phyloP scores from a whole-genome alignment of 2,797 vertebrate genomes.

The Otolemur crassicaudatus region DNA sequence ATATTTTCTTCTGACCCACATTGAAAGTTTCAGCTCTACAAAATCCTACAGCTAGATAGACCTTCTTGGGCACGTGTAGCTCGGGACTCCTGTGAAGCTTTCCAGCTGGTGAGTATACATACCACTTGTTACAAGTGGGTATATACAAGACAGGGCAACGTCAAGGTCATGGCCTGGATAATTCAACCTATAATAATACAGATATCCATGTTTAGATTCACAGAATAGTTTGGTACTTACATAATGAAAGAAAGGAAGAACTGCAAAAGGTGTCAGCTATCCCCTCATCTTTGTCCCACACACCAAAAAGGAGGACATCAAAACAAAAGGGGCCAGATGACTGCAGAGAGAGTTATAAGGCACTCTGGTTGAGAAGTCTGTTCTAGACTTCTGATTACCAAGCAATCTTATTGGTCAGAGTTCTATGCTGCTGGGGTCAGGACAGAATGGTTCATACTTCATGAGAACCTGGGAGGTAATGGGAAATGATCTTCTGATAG shows the following conservation, averaged over 20 bases:
- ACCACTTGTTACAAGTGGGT: background rate
- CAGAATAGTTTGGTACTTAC: background rate
- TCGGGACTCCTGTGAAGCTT: background rate
- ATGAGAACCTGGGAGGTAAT: background rate
- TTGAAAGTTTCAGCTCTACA: background rate
- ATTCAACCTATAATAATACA: background rate
- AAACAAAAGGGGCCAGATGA: background rate
- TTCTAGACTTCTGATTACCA: background rate
- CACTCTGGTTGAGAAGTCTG: background rate
- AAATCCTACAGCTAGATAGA: background rate
- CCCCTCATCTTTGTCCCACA: background rate
- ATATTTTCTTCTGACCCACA: background rate
- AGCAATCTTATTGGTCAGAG: background rate
- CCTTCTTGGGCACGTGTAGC: background rate
- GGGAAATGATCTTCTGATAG: background rate
- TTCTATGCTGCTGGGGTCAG: background rate
- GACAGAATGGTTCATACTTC: background rate
- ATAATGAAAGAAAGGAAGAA: background rate
- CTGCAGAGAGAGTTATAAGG: background rate
- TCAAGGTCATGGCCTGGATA: background rate
- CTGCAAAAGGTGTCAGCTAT: background rate
- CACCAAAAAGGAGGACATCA: background rate
- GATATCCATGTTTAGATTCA: background rate
- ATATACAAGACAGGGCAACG: background rate
- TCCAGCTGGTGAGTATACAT: background rate